Evolutionary conservation across 2,888 invertebrate species (phyloP).

Genomic region (Mythimna ferrago): DNA sequence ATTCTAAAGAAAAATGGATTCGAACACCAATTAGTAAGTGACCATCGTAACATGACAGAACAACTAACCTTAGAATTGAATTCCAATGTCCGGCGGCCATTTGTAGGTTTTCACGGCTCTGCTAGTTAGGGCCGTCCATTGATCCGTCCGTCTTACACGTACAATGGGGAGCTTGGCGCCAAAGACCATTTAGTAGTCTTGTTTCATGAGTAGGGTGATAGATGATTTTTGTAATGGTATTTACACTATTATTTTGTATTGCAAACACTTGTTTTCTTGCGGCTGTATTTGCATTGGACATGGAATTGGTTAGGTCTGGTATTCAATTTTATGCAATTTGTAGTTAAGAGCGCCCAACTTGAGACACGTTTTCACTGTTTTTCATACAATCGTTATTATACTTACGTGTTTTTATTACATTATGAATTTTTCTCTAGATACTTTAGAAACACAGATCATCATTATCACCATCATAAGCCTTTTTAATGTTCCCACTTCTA

Average conservation of each 20-base stretch:
- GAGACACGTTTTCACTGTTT: no score
- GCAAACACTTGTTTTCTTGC: slow-evolving; percentile 49
- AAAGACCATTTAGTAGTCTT: slow-evolving; percentile 69
- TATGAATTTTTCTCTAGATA: no score
- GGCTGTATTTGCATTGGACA: neutral
- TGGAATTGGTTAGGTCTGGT: slow-evolving; percentile 1
- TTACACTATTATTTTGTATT: slow-evolving; percentile 59
- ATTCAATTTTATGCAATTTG: slow-evolving; percentile 18
- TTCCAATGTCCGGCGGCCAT: slow-evolving; percentile 71
- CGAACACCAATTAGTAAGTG: slow-evolving; percentile 58
- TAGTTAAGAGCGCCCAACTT: neutral
- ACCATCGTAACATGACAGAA: slow-evolving; percentile 59
- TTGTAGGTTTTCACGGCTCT: slow-evolving; percentile 85
- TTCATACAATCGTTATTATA: no score
- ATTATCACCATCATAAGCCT: no score
- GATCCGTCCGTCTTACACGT: slow-evolving; percentile 82
- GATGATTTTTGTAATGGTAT: slow-evolving; percentile 70
- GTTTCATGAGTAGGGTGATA: slow-evolving; percentile 65
- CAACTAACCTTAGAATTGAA: slow-evolving; percentile 66
- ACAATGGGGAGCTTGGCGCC: slow-evolving; percentile 78
- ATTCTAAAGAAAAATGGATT: slow-evolving; percentile 56
- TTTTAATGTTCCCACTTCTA: no score
- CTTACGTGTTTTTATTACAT: no score
- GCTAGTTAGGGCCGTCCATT: slow-evolving; percentile 83
- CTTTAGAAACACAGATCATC: no score